Percentiles rank a stretch among this genome's conserved stretches.
phyloP scores from a whole-genome alignment of 2,113 vertebrate species.

The Neolamprologus ventralis region DNA sequence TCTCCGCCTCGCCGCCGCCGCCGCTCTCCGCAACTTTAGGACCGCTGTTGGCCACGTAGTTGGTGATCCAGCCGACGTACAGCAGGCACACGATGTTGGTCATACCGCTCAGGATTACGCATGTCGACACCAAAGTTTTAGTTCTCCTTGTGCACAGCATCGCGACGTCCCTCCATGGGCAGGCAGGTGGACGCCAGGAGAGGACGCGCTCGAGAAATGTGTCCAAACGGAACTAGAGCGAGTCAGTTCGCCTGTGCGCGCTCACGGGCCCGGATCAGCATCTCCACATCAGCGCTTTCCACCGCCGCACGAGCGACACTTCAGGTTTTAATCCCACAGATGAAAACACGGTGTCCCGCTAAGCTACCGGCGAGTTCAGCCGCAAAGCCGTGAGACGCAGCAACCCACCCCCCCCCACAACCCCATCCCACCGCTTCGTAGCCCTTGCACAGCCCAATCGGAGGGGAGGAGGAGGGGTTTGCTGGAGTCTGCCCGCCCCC shows the following conservation, averaged over 20 bases:
- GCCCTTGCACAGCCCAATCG: slow-evolving; percentile 41
- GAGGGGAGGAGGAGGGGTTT: slow-evolving; percentile 33
- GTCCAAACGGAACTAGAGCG: not conserved
- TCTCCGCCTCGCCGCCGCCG: slow-evolving; percentile 63
- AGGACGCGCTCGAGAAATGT: not conserved
- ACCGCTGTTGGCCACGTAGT: slow-evolving; percentile 88
- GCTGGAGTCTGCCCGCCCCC: not conserved
- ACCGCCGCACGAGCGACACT: not conserved
- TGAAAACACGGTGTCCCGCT: not conserved
- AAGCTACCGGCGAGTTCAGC: slow-evolving; percentile 1
- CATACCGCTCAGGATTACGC: slow-evolving; percentile 96
- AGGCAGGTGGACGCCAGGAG: slow-evolving; percentile 1
- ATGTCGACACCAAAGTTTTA: slow-evolving; percentile 98
- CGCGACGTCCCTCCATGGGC: slow-evolving; percentile 84
- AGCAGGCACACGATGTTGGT: slow-evolving; percentile 94
- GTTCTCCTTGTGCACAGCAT: slow-evolving; percentile 96
- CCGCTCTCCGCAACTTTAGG: slow-evolving; percentile 82
- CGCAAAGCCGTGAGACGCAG: not conserved
- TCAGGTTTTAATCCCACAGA: not conserved
- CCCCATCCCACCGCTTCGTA: not conserved
- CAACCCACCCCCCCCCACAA: not conserved
- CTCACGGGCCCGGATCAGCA: not conserved
- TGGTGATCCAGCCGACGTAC: slow-evolving; percentile 97
- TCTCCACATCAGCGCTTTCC: not conserved
- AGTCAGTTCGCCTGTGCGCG: not conserved